phyloP scores from a whole-genome alignment of 2,797 vertebrate genomes.

The Melanotaenia parkinsoni region DNA sequence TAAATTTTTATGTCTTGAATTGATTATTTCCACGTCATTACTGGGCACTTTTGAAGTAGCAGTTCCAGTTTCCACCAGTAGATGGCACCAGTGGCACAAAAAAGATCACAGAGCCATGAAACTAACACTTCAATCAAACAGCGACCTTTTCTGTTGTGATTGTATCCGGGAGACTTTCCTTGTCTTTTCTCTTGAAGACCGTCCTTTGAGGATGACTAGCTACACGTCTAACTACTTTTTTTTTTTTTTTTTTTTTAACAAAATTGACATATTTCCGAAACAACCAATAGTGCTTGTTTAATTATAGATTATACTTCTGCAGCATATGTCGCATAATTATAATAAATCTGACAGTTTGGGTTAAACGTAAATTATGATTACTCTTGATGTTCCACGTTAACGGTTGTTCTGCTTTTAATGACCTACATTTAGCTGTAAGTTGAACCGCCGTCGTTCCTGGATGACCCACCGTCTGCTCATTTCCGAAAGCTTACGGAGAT shows the following conservation, averaged over 20 bases:
- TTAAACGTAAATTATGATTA: background rate
- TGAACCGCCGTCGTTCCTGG: slow-evolving; percentile 42
- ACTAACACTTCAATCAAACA: slow-evolving; percentile 21
- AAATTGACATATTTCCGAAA: background rate
- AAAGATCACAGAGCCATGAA: background rate
- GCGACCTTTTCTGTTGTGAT: slow-evolving; percentile 27
- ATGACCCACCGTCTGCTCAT: slow-evolving; percentile 61
- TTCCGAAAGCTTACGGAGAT: slow-evolving; percentile 76
- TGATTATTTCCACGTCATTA: too few relatives aligned
- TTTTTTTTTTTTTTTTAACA: background rate
- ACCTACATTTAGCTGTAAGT: slow-evolving; percentile 1
- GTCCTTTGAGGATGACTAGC: background rate
- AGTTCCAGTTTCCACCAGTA: slow-evolving; percentile 13
- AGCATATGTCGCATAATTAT: background rate
- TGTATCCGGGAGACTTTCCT: slow-evolving; percentile 30
- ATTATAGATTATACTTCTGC: background rate
- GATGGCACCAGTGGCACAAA: background rate
- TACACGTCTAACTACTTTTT: background rate
- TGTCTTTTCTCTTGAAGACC: background rate
- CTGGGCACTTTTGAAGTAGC: too few relatives aligned
- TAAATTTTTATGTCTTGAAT: too few relatives aligned
- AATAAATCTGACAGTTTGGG: background rate
- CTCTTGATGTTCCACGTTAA: background rate
- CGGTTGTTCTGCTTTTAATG: background rate
- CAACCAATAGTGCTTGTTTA: background rate